These are phyloP conservation scores for Clarias batrachus DNA, from an alignment of 2,113 vertebrate species.

Conservation along the genomic window DNA sequence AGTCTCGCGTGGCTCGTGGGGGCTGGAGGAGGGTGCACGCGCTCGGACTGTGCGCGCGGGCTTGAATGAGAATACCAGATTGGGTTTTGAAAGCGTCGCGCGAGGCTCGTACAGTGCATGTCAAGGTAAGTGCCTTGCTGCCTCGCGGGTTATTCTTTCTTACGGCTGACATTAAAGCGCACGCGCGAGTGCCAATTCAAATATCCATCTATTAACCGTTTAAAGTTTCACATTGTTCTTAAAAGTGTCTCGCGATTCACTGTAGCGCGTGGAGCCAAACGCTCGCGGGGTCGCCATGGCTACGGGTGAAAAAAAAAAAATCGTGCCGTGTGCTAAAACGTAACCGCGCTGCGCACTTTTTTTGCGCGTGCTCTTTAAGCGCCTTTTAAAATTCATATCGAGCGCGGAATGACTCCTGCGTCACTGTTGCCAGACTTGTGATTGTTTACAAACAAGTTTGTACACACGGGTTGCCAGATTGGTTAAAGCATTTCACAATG, in stretches of 20 bases:
- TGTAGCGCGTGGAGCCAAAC: background rate
- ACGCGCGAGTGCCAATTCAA: background rate
- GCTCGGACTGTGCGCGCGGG: background rate
- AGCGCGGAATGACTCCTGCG: too few relatives aligned
- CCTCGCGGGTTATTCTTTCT: too few relatives aligned
- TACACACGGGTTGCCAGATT: background rate
- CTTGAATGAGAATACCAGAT: background rate
- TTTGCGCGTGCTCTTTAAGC: background rate
- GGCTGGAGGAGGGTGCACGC: background rate
- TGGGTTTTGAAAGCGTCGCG: background rate
- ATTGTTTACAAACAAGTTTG: background rate
- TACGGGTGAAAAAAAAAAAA: background rate
- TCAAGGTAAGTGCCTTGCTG: background rate
- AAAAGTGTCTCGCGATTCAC: background rate
- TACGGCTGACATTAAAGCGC: background rate
- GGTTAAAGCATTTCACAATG: background rate
- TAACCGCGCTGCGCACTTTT: background rate
- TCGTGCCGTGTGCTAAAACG: too few relatives aligned
- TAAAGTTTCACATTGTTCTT: background rate
- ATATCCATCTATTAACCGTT: too few relatives aligned
- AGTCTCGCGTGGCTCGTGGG: background rate
- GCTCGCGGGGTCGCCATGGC: background rate
- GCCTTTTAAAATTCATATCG: background rate
- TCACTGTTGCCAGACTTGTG: background rate
- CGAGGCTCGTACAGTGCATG: background rate